Evolutionary conservation across 2,797 vertebrate species (phyloP).

Genomic region (Petrocephalus sullivani): DNA sequence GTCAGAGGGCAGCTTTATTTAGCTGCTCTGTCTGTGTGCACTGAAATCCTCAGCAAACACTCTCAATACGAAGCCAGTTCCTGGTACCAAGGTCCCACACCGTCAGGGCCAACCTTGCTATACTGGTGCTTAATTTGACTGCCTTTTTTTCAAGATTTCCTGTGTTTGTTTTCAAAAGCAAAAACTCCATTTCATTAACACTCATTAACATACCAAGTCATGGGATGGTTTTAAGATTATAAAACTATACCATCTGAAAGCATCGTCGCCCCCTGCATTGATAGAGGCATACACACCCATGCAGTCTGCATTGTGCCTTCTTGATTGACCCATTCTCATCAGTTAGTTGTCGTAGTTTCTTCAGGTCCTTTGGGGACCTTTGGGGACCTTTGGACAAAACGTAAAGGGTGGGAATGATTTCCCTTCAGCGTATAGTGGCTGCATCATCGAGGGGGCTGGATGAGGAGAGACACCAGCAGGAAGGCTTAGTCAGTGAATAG

Average conservation of each 20-base stretch:
- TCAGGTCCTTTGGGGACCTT: background rate
- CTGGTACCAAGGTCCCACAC: background rate
- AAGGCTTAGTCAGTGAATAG: background rate
- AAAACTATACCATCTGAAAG: background rate
- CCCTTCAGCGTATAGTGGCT: background rate
- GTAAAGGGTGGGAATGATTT: background rate
- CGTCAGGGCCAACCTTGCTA: background rate
- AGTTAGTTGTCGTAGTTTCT: background rate
- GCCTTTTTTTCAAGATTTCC: background rate
- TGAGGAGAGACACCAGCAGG: background rate
- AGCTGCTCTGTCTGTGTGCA: background rate
- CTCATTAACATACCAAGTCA: background rate
- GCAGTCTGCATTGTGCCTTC: background rate
- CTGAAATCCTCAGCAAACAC: background rate
- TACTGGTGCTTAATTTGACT: background rate
- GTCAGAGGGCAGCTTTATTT: background rate
- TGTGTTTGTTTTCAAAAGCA: background rate
- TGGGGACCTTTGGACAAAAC: background rate
- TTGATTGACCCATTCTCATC: background rate
- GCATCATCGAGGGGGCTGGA: background rate
- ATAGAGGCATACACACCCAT: background rate
- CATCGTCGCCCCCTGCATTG: background rate
- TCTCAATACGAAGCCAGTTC: background rate
- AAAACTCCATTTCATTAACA: background rate
- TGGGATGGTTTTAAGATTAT: background rate